Evolutionary conservation across 2,797 vertebrate genomes (phyloP).

Genomic region (Lophius americanus): DNA sequence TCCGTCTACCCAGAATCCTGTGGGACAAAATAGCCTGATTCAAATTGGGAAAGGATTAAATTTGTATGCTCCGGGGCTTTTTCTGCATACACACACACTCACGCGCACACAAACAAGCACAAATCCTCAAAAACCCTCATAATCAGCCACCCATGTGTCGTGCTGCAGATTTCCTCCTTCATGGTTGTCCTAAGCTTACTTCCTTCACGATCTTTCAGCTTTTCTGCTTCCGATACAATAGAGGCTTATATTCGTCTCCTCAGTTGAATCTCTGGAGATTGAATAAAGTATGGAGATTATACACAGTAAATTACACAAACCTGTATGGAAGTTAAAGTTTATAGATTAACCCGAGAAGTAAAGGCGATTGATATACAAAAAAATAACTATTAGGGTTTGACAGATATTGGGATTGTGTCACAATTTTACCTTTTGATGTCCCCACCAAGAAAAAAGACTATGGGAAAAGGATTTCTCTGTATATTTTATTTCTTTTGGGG

Average conservation of each 20-base stretch:
- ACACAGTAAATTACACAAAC: too few species aligned
- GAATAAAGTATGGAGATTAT: too few species aligned
- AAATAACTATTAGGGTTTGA: too few species aligned
- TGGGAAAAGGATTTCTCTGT: too few species aligned
- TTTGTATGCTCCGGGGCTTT: conserved; percentile 47
- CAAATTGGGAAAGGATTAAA: conserved; percentile 60
- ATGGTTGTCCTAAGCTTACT: conserved; percentile 11
- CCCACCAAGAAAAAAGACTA: too few species aligned
- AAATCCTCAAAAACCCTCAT: conserved; percentile 7
- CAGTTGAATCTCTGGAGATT: too few species aligned
- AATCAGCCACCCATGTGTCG: conserved; percentile 27
- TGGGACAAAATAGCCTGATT: conserved; percentile 44
- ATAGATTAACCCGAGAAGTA: too few species aligned
- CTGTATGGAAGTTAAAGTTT: too few species aligned
- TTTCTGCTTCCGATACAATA: conserved; percentile 7
- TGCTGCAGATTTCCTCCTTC: not conserved
- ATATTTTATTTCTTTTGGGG: too few species aligned
- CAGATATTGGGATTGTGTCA: too few species aligned
- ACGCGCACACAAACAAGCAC: conserved; percentile 7
- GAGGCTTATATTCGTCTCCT: not conserved
- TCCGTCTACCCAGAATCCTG: conserved; percentile 28
- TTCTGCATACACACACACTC: conserved; percentile 12
- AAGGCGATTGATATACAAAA: too few species aligned
- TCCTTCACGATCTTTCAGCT: conserved; percentile 17
- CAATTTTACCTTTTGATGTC: too few species aligned